Evolutionary conservation across 2,888 invertebrate species (phyloP).

Genomic region (Steinernema carpocapsae): DNA sequence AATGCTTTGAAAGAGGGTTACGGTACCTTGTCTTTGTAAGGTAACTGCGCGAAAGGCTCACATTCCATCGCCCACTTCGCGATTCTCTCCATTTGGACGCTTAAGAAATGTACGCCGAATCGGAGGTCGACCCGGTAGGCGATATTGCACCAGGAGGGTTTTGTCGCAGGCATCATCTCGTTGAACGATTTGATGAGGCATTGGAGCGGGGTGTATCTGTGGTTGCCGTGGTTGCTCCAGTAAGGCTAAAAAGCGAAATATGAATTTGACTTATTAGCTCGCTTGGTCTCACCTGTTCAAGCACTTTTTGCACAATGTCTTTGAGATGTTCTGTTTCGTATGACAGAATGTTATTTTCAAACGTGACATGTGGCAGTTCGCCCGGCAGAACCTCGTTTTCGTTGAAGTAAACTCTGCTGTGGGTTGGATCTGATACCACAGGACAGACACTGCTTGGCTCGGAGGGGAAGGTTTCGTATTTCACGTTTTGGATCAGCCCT

Average conservation of each 20-base stretch:
- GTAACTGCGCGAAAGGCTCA: constrained; percentile 28
- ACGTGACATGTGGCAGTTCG: not conserved
- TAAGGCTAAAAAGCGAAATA: not conserved
- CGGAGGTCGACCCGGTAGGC: constrained; percentile 13
- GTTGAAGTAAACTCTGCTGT: not conserved
- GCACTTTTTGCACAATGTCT: not conserved
- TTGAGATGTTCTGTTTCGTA: not conserved
- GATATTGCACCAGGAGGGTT: not conserved
- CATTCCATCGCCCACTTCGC: constrained; percentile 34
- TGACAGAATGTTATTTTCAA: not conserved
- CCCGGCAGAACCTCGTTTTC: not conserved
- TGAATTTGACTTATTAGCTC: not conserved
- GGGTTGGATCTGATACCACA: not conserved
- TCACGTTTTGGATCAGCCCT: not conserved
- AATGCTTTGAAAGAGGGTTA: not conserved
- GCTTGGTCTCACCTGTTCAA: not conserved
- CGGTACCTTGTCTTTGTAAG: constrained; percentile 34
- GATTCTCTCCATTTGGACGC: constrained; percentile 24
- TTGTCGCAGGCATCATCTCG: constrained; percentile 16
- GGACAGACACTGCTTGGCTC: too few relatives aligned
- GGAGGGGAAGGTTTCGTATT: not conserved
- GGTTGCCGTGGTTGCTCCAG: not conserved
- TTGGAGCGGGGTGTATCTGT: constrained; percentile 19
- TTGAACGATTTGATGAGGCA: constrained; percentile 4
- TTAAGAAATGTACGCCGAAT: constrained; percentile 4